Percentiles rank a stretch among this genome's conserved stretches.
phyloP scores from a whole-genome alignment of 2,797 vertebrate genomes.

The Cyprinella venusta region DNA sequence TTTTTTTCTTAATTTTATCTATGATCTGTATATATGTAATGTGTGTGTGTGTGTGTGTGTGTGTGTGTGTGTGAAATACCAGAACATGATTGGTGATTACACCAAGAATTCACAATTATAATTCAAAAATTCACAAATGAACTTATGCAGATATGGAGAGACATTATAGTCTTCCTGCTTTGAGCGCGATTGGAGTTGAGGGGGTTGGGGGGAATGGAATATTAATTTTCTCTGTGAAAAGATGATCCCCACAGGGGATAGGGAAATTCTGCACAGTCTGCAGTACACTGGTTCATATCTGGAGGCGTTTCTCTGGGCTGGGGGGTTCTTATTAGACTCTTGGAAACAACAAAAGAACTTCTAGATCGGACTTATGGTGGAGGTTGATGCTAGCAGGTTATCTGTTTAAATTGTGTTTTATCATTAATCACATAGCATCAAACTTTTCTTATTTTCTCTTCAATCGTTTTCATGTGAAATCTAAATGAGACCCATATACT shows the following conservation, averaged over 20 bases:
- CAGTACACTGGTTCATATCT: conserved; percentile 72
- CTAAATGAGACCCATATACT: neutral
- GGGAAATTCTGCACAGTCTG: conserved; percentile 73
- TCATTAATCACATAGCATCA: neutral
- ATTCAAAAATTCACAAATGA: conserved; percentile 69
- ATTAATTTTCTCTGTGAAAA: conserved; percentile 64
- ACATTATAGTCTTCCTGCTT: conserved; percentile 63
- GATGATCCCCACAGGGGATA: conserved; percentile 67
- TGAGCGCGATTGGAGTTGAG: conserved; percentile 63
- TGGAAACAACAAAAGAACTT: conserved; percentile 64
- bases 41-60: neutral
- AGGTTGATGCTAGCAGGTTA: conserved; percentile 74
- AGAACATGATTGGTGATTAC: conserved; percentile 72
- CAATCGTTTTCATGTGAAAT: neutral
- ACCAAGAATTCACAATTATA: conserved; percentile 46
- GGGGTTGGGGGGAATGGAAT: conserved; percentile 56
- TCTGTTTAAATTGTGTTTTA: conserved; percentile 74
- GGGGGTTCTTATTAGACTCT: conserved; percentile 65
- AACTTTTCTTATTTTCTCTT: neutral
- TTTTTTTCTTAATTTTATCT: conserved; percentile 52
- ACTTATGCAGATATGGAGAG: conserved; percentile 68
- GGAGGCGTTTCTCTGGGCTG: conserved; percentile 67
- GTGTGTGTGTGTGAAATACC: conserved; percentile 70
- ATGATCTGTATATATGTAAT: conserved; percentile 67
- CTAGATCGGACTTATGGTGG: conserved; percentile 65